Evolutionary conservation across 2,797 vertebrate species (phyloP).

Genomic region (Rhinogobio ventralis): DNA sequence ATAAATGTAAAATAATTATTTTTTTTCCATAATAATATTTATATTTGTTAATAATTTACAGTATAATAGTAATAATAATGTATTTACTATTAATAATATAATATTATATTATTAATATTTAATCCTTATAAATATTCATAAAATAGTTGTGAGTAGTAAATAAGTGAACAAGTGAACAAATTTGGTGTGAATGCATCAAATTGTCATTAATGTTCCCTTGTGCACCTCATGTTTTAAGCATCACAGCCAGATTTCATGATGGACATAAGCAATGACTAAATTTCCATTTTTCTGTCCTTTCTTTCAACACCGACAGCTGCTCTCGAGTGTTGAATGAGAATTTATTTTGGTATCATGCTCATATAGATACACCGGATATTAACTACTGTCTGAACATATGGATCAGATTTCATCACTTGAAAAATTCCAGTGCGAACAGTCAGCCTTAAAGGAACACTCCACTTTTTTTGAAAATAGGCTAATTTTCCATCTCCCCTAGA

Average conservation of each 20-base stretch:
- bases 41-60: neutral
- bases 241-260: neutral
- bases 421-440: neutral
- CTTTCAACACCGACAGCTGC: neutral
- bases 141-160: neutral
- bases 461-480: too few relatives aligned
- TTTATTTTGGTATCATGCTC: neutral
- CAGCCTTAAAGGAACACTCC: too few relatives aligned
- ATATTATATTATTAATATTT: neutral
- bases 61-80: neutral
- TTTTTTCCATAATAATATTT: neutral
- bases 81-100: neutral
- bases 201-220: neutral
- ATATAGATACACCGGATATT: neutral
- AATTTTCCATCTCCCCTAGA: too few relatives aligned
- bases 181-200: neutral
- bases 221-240: neutral
- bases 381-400: neutral
- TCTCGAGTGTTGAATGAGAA: neutral
- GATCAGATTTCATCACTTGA: slow-evolving; percentile 9
- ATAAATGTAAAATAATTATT: neutral
- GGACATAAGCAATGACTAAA: neutral
- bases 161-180: neutral
- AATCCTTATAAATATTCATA: neutral
- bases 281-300: neutral